Base-by-base conservation (phyloP, 2,888 invertebrate species). In the Netelia virgata region DNA sequence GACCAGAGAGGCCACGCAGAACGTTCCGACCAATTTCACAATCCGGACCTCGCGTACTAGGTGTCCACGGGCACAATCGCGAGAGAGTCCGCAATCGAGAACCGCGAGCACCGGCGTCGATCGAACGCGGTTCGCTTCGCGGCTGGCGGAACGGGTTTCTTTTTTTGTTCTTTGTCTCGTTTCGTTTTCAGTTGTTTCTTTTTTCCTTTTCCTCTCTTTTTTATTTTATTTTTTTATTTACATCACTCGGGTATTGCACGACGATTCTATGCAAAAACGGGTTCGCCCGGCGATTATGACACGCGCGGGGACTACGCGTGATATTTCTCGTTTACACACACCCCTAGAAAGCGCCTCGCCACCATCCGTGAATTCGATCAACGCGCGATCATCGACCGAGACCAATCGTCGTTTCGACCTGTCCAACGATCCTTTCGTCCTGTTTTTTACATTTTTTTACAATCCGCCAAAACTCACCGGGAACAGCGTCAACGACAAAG, bases 11-110 rank as follows among this genome's bases (percentile, higher is more conserved):
- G 23, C 18, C 28, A 20, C 55, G 14, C 11, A 53, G 77, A 73
- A 59, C 70, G 70, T 80, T 76, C 76, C 66, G 76, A 66, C 53
- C 16, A 73, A 77, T 77, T 84, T 84, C 77, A 59, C 77, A 80
- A 77, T 63, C 36, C 28, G 47, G n/a, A 47, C 8, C 53, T 68
- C 47, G 41, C 18, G 41, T 18, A 18, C 57, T 11, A 3, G 41
- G 41, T 66, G 64, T 55, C 11, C 73, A n/a, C 53, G 53, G n/a
- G 68, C 73, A 41, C 59, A 63, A 72, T 55, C 50, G 72, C 83
- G 75, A 74, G 43, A 20, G 43, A 23, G 18, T 63, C 61, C 64
- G 36, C 28, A 66, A 73, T 77, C 76, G 53, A 57, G 59, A 55
- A 57, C 47, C 68, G 57, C 50, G 63, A 72, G 79, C 73, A 6